phyloP scores from a whole-genome alignment of 2,113 vertebrate genomes.

The Falcunculus frontatus region DNA sequence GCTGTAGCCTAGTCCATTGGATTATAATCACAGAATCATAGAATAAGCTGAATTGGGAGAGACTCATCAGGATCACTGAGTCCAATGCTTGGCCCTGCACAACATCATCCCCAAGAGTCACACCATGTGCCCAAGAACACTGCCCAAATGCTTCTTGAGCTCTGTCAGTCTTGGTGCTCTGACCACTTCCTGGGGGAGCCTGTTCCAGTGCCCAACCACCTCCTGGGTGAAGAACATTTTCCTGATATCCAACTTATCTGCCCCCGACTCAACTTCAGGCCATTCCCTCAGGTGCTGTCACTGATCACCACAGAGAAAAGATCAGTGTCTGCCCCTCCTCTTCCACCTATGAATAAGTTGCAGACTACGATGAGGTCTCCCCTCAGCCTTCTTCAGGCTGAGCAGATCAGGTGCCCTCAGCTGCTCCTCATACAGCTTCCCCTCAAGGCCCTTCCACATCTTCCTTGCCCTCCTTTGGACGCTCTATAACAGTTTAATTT shows the following conservation, averaged over 20 bases:
- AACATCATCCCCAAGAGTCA: background rate
- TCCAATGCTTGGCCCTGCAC: background rate
- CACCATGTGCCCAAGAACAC: accelerated
- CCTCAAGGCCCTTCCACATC: background rate
- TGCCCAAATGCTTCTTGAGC: background rate
- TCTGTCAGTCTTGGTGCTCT: background rate
- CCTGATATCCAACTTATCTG: background rate
- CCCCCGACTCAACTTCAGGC: background rate
- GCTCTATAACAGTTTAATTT: background rate
- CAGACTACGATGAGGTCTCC: background rate
- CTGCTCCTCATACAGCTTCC: background rate
- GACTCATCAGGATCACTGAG: accelerated
- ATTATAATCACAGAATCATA: background rate
- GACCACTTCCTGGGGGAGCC: background rate
- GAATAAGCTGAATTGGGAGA: background rate
- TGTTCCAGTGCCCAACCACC: background rate
- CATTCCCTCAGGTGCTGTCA: background rate
- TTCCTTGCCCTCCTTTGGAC: background rate
- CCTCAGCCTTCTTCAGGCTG: background rate
- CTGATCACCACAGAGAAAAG: background rate
- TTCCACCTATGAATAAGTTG: accelerated
- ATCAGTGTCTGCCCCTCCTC: background rate
- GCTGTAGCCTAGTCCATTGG: background rate
- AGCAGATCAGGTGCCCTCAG: background rate
- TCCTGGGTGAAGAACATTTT: background rate